A percentile compares a stretch with the other conserved stretches of the same genome.
Evolutionary conservation across 2,113 vertebrate species (phyloP).

Genomic region (Pteropus alecto): DNA sequence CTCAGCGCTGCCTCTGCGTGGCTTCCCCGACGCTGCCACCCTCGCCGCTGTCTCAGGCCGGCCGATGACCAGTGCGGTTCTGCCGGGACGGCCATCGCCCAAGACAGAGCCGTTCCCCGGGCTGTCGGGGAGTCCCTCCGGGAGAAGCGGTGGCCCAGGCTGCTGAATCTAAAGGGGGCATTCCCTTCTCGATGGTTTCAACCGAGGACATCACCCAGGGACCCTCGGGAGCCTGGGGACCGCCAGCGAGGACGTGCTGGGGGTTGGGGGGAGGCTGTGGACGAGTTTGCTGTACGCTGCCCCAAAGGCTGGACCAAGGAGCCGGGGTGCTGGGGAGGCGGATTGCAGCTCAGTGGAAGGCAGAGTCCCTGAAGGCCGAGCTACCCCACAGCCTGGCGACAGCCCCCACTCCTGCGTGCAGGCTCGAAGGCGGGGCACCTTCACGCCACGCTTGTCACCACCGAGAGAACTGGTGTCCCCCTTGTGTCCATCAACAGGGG

Average conservation of each 20-base stretch:
- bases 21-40: no score
- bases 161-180: fast-evolving
- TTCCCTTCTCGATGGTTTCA: background rate
- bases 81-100: no score
- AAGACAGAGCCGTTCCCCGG: no score
- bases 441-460: background rate
- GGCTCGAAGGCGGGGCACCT: background rate
- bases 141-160: background rate
- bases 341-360: background rate
- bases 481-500: background rate
- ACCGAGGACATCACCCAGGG: background rate
- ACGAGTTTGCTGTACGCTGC: fast-evolving
- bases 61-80: no score
- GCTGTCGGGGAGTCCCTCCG: no score
- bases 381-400: no score
- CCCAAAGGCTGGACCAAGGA: background rate
- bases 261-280: no score
- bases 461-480: background rate
- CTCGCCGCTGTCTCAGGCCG: no score
- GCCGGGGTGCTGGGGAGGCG: background rate
- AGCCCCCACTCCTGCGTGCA: background rate
- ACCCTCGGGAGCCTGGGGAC: background rate
- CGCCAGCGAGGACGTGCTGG: background rate
- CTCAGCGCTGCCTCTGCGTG: no score
- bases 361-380: background rate